These are phyloP conservation scores for Oxystoma pomonae DNA, from an alignment of 2,888 invertebrate species.

Conservation along the genomic window DNA sequence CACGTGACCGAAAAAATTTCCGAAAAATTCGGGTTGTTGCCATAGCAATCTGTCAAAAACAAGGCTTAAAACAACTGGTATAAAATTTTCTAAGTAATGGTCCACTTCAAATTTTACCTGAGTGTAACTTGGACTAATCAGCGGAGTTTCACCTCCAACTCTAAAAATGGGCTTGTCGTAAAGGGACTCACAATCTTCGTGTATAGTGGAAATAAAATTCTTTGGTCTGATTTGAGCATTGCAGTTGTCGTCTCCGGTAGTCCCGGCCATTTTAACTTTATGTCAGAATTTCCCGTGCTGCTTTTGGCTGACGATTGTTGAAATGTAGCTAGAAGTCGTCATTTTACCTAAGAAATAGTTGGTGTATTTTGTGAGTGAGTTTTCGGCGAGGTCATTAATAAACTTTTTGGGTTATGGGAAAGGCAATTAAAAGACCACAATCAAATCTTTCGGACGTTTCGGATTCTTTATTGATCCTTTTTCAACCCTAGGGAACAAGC, in stretches of 20 bases:
- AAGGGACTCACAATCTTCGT: constrained; percentile 25
- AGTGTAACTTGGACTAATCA: not conserved
- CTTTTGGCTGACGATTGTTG: not conserved
- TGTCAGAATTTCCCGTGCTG: not conserved
- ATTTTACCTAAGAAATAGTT: not conserved
- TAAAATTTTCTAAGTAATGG: not conserved
- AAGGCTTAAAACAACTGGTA: no score
- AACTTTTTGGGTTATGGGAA: no score
- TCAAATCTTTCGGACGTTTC: no score
- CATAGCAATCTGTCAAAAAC: no score
- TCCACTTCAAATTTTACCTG: not conserved
- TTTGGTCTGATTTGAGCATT: not conserved
- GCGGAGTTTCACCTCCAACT: constrained; percentile 22
- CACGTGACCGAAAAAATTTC: no score
- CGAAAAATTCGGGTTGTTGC: no score
- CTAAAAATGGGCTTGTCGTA: constrained; percentile 17
- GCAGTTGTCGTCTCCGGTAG: not conserved
- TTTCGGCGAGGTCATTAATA: no score
- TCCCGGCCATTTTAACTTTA: not conserved
- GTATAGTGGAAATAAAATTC: not conserved
- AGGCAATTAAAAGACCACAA: no score
- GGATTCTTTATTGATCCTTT: no score
- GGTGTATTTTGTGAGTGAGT: no score
- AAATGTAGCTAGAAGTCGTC: not conserved
- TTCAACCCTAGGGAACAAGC: no score